phyloP scores from a whole-genome alignment of 1,140 invertebrate species.

The Drosophila seguyi region DNA sequence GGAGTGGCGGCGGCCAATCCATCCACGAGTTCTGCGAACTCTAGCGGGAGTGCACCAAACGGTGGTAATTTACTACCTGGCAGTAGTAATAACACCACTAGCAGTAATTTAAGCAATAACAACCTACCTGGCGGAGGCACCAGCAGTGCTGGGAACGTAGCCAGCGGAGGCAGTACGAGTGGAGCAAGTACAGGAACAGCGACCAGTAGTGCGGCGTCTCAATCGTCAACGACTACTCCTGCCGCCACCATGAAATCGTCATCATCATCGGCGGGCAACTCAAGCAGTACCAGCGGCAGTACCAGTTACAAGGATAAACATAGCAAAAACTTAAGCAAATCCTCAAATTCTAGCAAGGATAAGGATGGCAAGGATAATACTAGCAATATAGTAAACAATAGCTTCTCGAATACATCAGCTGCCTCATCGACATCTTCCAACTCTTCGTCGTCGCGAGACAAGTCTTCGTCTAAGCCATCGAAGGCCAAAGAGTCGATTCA shows the following conservation, averaged over 20 bases:
- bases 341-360: conserved; percentile 78
- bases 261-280: conserved; percentile 47
- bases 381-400: conserved; percentile 53
- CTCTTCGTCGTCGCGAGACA: conserved; percentile 73
- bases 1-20: conserved; percentile 33
- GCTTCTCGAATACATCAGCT: conserved; percentile 63
- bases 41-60: conserved; percentile 18
- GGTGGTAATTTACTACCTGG: conserved; percentile 39
- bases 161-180: conserved; percentile 10
- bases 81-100: conserved; percentile 26
- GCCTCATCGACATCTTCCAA: conserved; percentile 67
- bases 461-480: conserved; percentile 78
- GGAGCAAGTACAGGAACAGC: conserved; percentile 2
- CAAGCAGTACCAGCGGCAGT: conserved; percentile 28
- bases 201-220: conserved; percentile 8
- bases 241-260: conserved; percentile 26
- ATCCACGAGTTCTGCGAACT: conserved; percentile 38
- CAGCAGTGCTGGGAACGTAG: conserved; percentile 12
- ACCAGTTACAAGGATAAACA: conserved; percentile 81
- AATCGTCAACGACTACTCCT: conserved; percentile 4
- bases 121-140: conserved; percentile 18
- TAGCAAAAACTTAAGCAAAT: conserved; percentile 74
- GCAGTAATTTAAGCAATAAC: conserved; percentile 32
- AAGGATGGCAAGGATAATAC: conserved; percentile 73
- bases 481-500: conserved; percentile 74